phyloP scores from a whole-genome alignment of 2,797 vertebrate species.

The Notoglanidium macrostoma region DNA sequence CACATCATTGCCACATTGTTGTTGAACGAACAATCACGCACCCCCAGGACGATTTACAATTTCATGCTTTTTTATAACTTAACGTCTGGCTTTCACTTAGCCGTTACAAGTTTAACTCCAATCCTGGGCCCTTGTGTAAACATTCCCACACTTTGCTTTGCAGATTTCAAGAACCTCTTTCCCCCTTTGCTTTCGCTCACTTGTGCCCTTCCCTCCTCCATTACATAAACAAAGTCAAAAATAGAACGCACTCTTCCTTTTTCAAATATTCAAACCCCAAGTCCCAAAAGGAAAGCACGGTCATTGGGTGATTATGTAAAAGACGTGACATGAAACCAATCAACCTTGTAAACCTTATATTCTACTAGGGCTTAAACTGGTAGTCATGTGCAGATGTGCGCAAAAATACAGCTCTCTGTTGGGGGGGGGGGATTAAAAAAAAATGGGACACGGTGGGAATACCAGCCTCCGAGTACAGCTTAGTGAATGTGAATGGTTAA shows the following conservation, averaged over 20 bases:
- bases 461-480: background rate
- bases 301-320: background rate
- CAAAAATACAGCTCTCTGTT: background rate
- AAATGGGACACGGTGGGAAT: background rate
- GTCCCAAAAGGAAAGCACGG: background rate
- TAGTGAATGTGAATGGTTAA: background rate
- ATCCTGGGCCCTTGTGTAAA: conserved; percentile 32
- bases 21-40: background rate
- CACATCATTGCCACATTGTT: background rate
- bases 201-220: conserved; percentile 56
- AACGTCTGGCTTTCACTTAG: background rate
- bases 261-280: conserved; percentile 14
- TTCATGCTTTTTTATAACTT: background rate
- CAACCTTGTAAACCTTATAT: background rate
- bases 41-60: too few species aligned
- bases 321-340: background rate
- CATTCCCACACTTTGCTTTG: conserved; percentile 48
- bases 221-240: conserved; percentile 64
- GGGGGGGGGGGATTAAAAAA: background rate
- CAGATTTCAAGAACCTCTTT: conserved; percentile 23
- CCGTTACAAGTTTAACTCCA: background rate
- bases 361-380: background rate
- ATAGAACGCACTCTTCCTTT: conserved; percentile 30
- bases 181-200: conserved; percentile 51
- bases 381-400: background rate